Conservation (phyloP, 2,797 vertebrate genomes). For the Lithobates pipiens region DNA sequence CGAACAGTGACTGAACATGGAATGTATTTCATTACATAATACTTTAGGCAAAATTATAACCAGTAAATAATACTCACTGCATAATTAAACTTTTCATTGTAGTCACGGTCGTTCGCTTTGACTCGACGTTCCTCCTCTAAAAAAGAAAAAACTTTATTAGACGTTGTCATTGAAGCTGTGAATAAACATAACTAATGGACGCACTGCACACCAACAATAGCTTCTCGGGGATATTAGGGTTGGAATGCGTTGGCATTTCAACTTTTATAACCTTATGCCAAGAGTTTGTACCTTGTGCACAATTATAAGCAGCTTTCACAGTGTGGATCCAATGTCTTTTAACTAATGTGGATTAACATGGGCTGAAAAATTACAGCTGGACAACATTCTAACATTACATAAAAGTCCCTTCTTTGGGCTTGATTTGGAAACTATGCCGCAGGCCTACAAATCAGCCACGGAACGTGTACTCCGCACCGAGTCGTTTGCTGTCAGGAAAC, state of each 20-base stretch:
- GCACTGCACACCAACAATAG: neutral
- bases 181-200: neutral
- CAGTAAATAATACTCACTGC: conserved; percentile 77
- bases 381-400: conserved; percentile 2
- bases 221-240: neutral
- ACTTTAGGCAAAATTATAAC: neutral
- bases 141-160: conserved; percentile 59
- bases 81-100: conserved; percentile 84
- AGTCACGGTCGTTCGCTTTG: conserved; percentile 84
- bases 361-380: neutral
- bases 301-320: conserved; percentile 34
- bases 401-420: neutral
- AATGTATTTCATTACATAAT: neutral
- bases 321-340: conserved; percentile 13
- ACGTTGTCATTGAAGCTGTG: neutral
- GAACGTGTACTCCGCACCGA: no score
- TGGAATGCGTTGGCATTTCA: conserved; percentile 8
- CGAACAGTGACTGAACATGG: neutral
- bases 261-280: neutral
- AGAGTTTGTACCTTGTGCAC: conserved; percentile 15
- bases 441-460: neutral
- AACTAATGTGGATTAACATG: conserved; percentile 26
- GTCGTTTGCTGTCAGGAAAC: no score
- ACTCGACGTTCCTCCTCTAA: conserved; percentile 84
- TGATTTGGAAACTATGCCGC: neutral